Base-by-base conservation (phyloP, 2,797 vertebrate genomes). In the Limosa lapponica region DNA sequence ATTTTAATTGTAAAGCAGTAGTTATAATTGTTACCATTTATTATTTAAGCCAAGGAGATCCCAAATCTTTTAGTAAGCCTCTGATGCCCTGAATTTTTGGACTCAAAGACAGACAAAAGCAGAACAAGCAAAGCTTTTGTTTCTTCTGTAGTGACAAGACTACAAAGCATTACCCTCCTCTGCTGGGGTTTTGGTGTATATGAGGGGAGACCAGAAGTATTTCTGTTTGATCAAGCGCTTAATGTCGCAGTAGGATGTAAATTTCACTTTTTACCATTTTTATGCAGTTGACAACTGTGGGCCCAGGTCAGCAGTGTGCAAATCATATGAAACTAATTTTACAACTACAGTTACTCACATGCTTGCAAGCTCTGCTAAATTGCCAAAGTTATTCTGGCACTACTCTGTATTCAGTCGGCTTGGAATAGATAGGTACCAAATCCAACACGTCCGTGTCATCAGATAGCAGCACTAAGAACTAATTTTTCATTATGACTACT, bases 401-500 rank as follows among this genome's bases (percentile, higher is more conserved):
- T 34, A 0, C 37, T 28, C 19, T 25, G 16, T 22, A 32, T 49
- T 66, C 57, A 36, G 51, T 16, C 73, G 75, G 64, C 55, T 64
- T 34, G 17, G 36, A 61, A 27, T 17, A 52, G 55, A 34, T 4
- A 13, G 27, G 4, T 34, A 30, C 25, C 59, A 57, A 14, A 58
- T 2, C 20, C 25, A 74, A 7, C 0, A 0, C 0, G 13, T 1
- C 34, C 30, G 0, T 2, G 2, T 2, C 57, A 64, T 30, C 24
- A 6, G 15, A 5, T 1, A 8, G 5, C 28, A 51, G 19, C 4
- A 13, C 46, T 27, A 5, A 55, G 24, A 59, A 34, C 30, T 48
- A 4, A 8, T 30, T 54, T 52, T 82, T 74, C 49, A n/a, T 58
- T 13, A 11, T 8, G 28, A 14, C 10, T 17, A 14, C 10, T 17